Percentiles rank a stretch among this genome's conserved stretches.
Evolutionary conservation across 2,113 vertebrate genomes (phyloP).

Genomic region (Pangasianodon hypophthalmus): DNA sequence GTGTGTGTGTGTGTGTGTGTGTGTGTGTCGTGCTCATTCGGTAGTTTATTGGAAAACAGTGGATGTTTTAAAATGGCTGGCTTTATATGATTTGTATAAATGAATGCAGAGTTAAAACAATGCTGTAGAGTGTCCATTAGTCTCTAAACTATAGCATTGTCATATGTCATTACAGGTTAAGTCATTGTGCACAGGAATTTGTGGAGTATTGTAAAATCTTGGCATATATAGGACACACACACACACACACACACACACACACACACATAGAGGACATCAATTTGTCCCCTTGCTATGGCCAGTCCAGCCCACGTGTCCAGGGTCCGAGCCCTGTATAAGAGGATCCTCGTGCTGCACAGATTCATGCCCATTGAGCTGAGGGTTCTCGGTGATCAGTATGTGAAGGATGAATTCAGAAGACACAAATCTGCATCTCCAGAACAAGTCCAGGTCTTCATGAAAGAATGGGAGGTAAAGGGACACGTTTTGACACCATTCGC

Average conservation of each 20-base stretch:
- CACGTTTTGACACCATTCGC: too few species aligned
- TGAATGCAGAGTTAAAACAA: neutral
- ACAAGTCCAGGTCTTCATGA: slow-evolving; percentile 80
- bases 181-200: too few species aligned
- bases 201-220: too few species aligned
- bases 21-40: too few species aligned
- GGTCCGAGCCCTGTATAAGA: slow-evolving; percentile 79
- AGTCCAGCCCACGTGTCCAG: slow-evolving; percentile 63
- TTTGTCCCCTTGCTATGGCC: slow-evolving; percentile 59
- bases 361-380: slow-evolving; percentile 80
- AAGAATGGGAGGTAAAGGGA: slow-evolving; percentile 83
- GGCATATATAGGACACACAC: too few species aligned
- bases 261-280: neutral
- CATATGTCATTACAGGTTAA: too few species aligned
- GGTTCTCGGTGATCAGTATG: slow-evolving; percentile 86
- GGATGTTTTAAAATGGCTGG: neutral
- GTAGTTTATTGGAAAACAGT: too few species aligned
- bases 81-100: neutral
- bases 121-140: too few species aligned
- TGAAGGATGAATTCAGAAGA: slow-evolving; percentile 87
- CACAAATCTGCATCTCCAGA: slow-evolving; percentile 70
- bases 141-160: too few species aligned
- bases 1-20: neutral
- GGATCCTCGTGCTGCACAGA: slow-evolving; percentile 81
- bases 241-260: too few species aligned